A percentile compares a stretch with the other conserved stretches of the same genome.
phyloP scores from a whole-genome alignment of 2,888 invertebrate genomes.

The Rhagophthalmus giganteus region DNA sequence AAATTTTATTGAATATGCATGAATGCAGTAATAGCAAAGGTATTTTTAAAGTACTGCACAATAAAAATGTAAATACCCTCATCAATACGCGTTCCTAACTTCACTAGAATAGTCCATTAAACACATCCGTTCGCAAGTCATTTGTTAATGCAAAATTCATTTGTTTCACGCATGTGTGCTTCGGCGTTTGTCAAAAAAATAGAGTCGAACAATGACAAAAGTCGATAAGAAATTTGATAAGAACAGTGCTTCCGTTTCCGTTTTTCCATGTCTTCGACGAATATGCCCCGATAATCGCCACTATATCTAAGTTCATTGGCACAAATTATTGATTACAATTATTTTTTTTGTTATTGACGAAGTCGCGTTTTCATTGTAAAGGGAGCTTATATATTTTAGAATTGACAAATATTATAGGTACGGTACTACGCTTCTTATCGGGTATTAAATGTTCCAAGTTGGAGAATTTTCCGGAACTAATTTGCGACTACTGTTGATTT shows the following conservation, averaged over 20 bases:
- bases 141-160: slow-evolving; percentile 53
- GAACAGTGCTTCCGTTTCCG: slow-evolving; percentile 48
- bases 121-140: slow-evolving; percentile 51
- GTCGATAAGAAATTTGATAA: slow-evolving; percentile 49
- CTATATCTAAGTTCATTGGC: slow-evolving; percentile 34
- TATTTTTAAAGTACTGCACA: slow-evolving; percentile 30
- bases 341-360: background rate
- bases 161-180: slow-evolving; percentile 53
- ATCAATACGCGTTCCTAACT: slow-evolving; percentile 34
- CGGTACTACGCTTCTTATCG: background rate
- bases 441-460: too few relatives aligned
- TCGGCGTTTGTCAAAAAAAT: slow-evolving; percentile 46
- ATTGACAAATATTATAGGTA: background rate
- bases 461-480: too few relatives aligned
- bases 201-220: slow-evolving; percentile 46
- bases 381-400: background rate
- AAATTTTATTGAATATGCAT: slow-evolving; percentile 33
- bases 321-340: slow-evolving; percentile 26
- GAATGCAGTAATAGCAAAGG: slow-evolving; percentile 27
- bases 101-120: slow-evolving; percentile 50
- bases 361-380: background rate
- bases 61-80: slow-evolving; percentile 44
- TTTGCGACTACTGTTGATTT: too few relatives aligned
- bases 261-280: slow-evolving; percentile 39
- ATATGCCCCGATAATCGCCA: slow-evolving; percentile 26